A percentile compares a stretch with the other conserved stretches of the same genome.
Conservation (phyloP, 2,888 invertebrate species). For the Buathra laborator region DNA sequence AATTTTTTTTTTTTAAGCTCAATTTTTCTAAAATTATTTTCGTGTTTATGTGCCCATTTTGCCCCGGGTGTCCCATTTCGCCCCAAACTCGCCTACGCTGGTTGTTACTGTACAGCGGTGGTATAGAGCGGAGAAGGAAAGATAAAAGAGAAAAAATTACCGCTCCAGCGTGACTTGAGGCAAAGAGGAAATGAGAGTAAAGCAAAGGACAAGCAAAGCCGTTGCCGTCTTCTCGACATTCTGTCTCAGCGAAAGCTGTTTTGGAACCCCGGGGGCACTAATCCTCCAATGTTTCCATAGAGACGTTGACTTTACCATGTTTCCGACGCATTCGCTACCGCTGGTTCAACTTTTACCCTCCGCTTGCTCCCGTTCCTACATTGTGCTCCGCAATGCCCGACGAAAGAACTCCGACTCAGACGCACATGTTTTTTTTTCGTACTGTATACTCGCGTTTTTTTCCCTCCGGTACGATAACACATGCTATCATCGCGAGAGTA, state of each 20-base stretch:
- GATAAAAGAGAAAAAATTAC: conserved; percentile 34
- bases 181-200: conserved; percentile 26
- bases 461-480: not conserved
- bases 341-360: conserved; percentile 26
- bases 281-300: conserved; percentile 61
- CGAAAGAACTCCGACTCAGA: not conserved
- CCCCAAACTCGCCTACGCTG: too few species aligned
- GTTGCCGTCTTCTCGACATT: conserved; percentile 33
- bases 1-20: too few species aligned
- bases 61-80: too few species aligned
- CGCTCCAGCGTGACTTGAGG: conserved; percentile 26
- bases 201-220: conserved; percentile 7
- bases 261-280: conserved; percentile 29
- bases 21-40: too few species aligned
- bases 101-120: not conserved
- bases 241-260: conserved; percentile 32
- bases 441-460: not conserved
- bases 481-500: conserved; percentile 5
- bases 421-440: conserved; percentile 27
- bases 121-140: not conserved
- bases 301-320: conserved; percentile 54
- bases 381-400: not conserved
- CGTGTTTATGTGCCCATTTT: too few species aligned
- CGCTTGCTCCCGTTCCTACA: not conserved
- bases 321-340: conserved; percentile 21